A percentile compares a stretch with the other conserved stretches of the same genome.
phyloP scores from a whole-genome alignment of 2,888 invertebrate genomes.

The Oeneis ivallda region DNA sequence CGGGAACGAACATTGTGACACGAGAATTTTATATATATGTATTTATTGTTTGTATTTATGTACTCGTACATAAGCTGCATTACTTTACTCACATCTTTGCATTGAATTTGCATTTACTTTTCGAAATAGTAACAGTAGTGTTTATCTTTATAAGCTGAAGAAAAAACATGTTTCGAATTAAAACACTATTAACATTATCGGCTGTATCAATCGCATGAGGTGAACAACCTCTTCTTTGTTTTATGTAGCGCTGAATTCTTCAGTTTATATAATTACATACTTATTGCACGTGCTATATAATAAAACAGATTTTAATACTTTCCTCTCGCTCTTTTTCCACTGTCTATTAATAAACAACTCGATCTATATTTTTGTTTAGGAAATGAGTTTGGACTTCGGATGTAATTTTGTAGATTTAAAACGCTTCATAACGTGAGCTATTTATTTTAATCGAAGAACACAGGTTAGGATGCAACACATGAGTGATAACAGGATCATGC shows the following conservation, averaged over 20 bases:
- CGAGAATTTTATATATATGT: too few species aligned
- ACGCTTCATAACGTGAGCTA: not conserved
- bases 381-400: constrained; percentile 14
- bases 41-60: not conserved
- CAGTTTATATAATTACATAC: constrained; percentile 31
- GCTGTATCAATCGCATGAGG: constrained; percentile 33
- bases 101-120: constrained; percentile 18
- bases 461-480: too few species aligned
- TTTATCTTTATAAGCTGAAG: constrained; percentile 20
- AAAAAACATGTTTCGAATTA: constrained; percentile 33
- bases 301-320: constrained; percentile 23
- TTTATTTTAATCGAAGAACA: constrained; percentile 2
- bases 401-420: constrained; percentile 11
- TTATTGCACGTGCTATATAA: constrained; percentile 34
- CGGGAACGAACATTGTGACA: too few species aligned
- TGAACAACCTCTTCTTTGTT: constrained; percentile 39
- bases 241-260: constrained; percentile 33
- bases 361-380: constrained; percentile 17
- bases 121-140: constrained; percentile 8
- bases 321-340: constrained; percentile 9
- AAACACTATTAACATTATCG: constrained; percentile 38
- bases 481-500: too few species aligned
- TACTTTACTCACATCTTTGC: constrained; percentile 6
- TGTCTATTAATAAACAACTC: constrained; percentile 19
- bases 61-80: constrained; percentile 4